These are phyloP conservation scores for Tapirus terrestris DNA, from an alignment of 2,113 vertebrate genomes.

Conservation along the genomic window DNA sequence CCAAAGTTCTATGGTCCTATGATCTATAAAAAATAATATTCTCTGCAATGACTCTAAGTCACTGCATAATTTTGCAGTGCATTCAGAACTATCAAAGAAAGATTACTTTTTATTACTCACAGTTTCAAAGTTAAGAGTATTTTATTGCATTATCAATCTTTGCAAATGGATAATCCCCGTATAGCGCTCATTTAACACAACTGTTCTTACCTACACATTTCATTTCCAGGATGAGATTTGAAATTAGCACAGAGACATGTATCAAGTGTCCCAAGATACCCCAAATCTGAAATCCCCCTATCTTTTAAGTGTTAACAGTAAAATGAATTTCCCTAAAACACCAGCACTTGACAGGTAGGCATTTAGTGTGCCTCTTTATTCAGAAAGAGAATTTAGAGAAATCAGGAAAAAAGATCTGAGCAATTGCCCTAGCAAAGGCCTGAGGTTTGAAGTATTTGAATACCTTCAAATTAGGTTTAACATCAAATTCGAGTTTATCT, in stretches of 20 bases:
- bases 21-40: neutral
- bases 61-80: neutral
- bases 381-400: neutral
- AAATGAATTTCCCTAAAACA: neutral
- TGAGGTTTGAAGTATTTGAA: neutral
- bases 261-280: neutral
- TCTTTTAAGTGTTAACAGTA: neutral
- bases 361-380: neutral
- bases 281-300: neutral
- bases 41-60: neutral
- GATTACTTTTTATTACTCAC: neutral
- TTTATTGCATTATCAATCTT: neutral
- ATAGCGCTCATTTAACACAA: neutral
- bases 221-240: neutral
- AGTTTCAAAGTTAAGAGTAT: slow-evolving; percentile 30
- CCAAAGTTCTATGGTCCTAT: neutral
- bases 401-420: neutral
- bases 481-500: neutral
- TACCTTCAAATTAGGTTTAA: neutral
- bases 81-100: neutral
- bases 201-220: neutral
- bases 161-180: neutral
- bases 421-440: neutral
- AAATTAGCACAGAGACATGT: neutral
- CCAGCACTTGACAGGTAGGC: neutral